Conservation (phyloP, 2,113 vertebrate genomes). For the Sceloporus undulatus region DNA sequence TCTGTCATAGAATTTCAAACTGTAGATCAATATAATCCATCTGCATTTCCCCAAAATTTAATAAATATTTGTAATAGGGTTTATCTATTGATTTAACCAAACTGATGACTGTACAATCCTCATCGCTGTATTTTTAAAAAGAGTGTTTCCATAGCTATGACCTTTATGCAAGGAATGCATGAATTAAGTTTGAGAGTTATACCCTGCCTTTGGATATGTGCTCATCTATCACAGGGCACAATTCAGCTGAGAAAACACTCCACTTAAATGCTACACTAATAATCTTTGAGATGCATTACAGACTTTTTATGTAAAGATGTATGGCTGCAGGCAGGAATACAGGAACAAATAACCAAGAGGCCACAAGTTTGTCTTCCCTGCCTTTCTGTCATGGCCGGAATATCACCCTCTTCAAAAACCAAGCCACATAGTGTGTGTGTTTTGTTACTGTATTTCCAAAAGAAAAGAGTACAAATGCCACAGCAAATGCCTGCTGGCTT, state of each 20-base stretch:
- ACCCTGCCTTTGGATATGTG: not conserved
- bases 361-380: not conserved
- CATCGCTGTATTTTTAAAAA: not conserved
- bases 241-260: not conserved
- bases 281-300: not conserved
- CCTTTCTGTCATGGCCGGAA: not conserved
- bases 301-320: not conserved
- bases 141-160: not conserved
- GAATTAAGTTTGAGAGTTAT: not conserved
- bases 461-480: not conserved
- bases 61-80: not conserved
- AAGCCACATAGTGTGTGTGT: not conserved
- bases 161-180: not conserved
- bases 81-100: not conserved
- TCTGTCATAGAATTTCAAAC: not conserved
- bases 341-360: not conserved
- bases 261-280: not conserved
- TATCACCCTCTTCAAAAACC: slow-evolving; percentile 8
- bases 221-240: not conserved
- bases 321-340: fast-evolving
- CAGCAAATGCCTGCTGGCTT: slow-evolving; percentile 18
- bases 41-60: not conserved
- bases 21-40: not conserved
- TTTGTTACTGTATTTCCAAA: slow-evolving; percentile 33
- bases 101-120: not conserved